phyloP scores from a whole-genome alignment of 2,797 vertebrate genomes.

The Macrochelys suwanniensis region DNA sequence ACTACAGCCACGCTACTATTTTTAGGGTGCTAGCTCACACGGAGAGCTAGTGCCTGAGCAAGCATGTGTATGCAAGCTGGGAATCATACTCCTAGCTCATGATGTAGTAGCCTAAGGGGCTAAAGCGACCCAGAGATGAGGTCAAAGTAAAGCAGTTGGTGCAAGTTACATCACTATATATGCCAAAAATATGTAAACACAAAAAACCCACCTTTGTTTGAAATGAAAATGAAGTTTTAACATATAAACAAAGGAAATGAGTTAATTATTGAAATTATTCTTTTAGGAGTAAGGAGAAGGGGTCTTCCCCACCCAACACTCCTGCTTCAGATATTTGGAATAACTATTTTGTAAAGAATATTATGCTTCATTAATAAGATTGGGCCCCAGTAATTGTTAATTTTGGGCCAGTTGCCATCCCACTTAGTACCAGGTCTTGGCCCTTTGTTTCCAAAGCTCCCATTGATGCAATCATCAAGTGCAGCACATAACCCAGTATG shows the following conservation, averaged over 20 bases:
- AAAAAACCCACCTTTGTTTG: background rate
- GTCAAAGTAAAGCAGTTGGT: background rate
- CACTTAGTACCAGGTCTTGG: background rate
- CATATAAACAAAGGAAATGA: background rate
- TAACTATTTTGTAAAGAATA: background rate
- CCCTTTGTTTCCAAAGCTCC: background rate
- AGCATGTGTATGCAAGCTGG: too few relatives aligned
- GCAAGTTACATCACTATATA: background rate
- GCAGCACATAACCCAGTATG: background rate
- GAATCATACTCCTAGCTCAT: background rate
- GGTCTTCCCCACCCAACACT: background rate
- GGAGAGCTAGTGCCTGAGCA: background rate
- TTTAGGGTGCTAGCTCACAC: background rate
- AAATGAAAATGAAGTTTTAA: background rate
- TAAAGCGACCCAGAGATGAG: background rate
- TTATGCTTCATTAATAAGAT: background rate
- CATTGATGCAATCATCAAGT: background rate
- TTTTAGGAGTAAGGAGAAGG: background rate
- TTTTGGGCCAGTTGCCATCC: accelerated
- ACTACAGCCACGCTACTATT: background rate
- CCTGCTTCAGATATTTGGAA: background rate
- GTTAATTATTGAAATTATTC: background rate
- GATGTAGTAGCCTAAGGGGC: background rate
- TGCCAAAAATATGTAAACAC: background rate
- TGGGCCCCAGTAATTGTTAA: background rate